phyloP scores from a whole-genome alignment of 64 coral and sea anemone genomes.

The Dendronephthya gigantea region DNA sequence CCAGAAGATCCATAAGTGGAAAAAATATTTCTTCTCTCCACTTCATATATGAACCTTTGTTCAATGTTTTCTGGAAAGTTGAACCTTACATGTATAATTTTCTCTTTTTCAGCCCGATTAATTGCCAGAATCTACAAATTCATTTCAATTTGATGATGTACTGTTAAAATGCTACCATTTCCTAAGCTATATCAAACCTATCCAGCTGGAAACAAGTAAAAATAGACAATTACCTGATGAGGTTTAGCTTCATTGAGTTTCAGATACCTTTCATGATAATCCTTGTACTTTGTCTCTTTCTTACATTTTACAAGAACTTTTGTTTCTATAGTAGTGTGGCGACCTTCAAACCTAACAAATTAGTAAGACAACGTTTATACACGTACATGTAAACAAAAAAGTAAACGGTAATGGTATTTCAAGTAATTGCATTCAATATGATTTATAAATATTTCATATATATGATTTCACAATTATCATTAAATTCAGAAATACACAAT shows the following conservation, averaged over 20 bases:
- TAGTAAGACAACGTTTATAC: background rate
- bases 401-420: too few species aligned
- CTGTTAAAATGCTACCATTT: too few species aligned
- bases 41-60: constrained; percentile 16
- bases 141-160: too few species aligned
- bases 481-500: too few species aligned
- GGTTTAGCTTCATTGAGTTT: constrained; percentile 16
- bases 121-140: constrained; percentile 41
- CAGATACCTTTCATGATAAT: constrained; percentile 30
- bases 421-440: too few species aligned
- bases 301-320: background rate
- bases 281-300: constrained; percentile 42
- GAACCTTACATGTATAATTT: constrained; percentile 40
- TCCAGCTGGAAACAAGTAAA: background rate
- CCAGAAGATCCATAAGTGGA: background rate
- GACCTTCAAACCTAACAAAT: background rate
- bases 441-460: too few species aligned
- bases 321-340: background rate
- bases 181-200: too few species aligned
- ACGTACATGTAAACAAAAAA: constrained; percentile 49
- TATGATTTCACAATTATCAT: too few species aligned
- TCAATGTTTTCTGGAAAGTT: constrained; percentile 9
- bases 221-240: constrained; percentile 19
- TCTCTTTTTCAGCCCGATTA: constrained; percentile 50
- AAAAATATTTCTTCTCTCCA: constrained; percentile 3